phyloP scores from a whole-genome alignment of 2,888 invertebrate genomes.

The Seira sanloemensis region DNA sequence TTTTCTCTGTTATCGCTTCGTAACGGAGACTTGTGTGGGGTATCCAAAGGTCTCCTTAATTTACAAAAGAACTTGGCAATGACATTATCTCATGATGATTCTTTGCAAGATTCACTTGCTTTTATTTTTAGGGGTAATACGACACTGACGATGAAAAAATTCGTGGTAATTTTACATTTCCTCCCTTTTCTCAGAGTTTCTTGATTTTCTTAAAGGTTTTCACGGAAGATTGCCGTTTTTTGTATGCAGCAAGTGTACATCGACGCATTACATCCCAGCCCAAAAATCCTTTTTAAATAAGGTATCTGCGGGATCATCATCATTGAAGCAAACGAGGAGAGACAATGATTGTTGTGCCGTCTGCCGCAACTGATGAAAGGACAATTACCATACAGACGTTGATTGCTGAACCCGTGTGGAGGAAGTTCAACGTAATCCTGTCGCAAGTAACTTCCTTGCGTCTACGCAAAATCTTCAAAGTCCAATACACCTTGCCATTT shows the following conservation, averaged over 20 bases:
- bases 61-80: slow-evolving; percentile 14
- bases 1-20: neutral
- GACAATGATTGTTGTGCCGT: neutral
- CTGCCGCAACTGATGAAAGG: neutral
- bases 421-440: slow-evolving; percentile 9
- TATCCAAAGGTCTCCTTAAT: slow-evolving; percentile 3
- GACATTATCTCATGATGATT: slow-evolving; percentile 3
- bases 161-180: neutral
- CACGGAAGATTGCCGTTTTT: neutral
- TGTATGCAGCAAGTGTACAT: neutral
- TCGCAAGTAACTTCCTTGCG: neutral
- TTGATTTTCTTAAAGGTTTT: neutral
- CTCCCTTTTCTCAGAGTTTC: too few species aligned
- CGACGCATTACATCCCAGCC: neutral
- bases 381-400: neutral
- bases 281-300: neutral
- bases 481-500: too few species aligned
- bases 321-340: neutral
- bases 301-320: neutral
- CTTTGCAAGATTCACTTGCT: neutral
- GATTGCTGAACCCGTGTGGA: slow-evolving; percentile 1
- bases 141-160: neutral
- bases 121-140: neutral
- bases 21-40: too few species aligned
- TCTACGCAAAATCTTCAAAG: slow-evolving; percentile 2